Conservation (phyloP, 2,113 vertebrate genomes). For the Poeciliopsis occidentalis region DNA sequence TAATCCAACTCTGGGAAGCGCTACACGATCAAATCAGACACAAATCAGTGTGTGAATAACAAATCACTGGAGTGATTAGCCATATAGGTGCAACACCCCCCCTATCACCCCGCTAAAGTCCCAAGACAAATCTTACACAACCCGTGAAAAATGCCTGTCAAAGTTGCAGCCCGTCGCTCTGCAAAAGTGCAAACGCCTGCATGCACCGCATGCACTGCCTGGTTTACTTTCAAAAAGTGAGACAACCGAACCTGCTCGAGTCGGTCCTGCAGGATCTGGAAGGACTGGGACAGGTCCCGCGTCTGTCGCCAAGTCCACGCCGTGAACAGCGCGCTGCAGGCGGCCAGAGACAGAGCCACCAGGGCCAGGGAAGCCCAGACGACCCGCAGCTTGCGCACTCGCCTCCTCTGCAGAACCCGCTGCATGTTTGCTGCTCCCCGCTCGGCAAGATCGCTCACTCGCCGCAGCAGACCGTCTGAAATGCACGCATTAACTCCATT, state of each 20-base stretch:
- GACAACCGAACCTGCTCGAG: slow-evolving; percentile 79
- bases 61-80: no score
- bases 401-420: slow-evolving; percentile 80
- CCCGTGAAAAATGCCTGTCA: slow-evolving; percentile 37
- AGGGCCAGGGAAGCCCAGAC: slow-evolving; percentile 80
- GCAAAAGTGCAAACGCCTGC: slow-evolving; percentile 14
- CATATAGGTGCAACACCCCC: slow-evolving; percentile 35
- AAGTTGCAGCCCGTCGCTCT: slow-evolving; percentile 27
- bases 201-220: slow-evolving; percentile 3
- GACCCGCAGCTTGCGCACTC: slow-evolving; percentile 77
- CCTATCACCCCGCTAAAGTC: no score
- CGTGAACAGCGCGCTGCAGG: slow-evolving; percentile 81
- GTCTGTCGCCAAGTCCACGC: slow-evolving; percentile 84
- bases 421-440: slow-evolving; percentile 75
- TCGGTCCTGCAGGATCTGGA: slow-evolving; percentile 80
- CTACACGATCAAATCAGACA: slow-evolving; percentile 60
- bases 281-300: slow-evolving; percentile 81
- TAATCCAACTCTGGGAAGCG: slow-evolving; percentile 1
- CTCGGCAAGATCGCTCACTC: slow-evolving; percentile 48
- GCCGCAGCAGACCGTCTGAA: slow-evolving; percentile 64
- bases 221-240: slow-evolving; percentile 3
- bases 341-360: slow-evolving; percentile 80
- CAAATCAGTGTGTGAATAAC: no score
- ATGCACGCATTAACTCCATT: slow-evolving; percentile 62
- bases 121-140: slow-evolving; percentile 65